Conservation (phyloP, 2,888 invertebrate genomes). For the Polydrusus tereticollis region DNA sequence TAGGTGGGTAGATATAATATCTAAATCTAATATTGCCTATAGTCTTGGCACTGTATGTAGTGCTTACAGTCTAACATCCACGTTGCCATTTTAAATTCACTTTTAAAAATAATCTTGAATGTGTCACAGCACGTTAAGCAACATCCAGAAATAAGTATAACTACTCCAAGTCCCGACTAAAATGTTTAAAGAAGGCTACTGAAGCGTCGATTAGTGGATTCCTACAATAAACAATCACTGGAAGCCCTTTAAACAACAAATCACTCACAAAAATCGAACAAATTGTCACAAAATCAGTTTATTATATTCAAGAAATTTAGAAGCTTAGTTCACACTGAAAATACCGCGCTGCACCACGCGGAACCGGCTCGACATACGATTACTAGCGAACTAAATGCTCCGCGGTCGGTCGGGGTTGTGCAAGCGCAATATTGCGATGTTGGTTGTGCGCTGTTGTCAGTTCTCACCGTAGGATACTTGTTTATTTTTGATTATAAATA, state of each 20-base stretch:
- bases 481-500: slow-evolving; percentile 5
- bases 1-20: not conserved
- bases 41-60: slow-evolving; percentile 1
- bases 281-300: slow-evolving; percentile 11
- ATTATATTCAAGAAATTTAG: not conserved
- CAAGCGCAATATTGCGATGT: slow-evolving; percentile 40
- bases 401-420: slow-evolving; percentile 40
- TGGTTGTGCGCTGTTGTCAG: slow-evolving; percentile 38
- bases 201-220: not conserved
- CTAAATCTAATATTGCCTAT: not conserved
- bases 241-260: not conserved
- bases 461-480: not conserved
- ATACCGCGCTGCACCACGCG: slow-evolving; percentile 12
- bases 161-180: not conserved
- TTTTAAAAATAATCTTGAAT: slow-evolving; percentile 30
- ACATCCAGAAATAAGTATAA: slow-evolving; percentile 20
- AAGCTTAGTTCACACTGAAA: slow-evolving; percentile 21
- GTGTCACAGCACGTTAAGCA: slow-evolving; percentile 4
- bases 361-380: slow-evolving; percentile 25
- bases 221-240: not conserved
- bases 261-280: slow-evolving; percentile 19
- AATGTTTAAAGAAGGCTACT: too few relatives aligned
- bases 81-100: slow-evolving; percentile 27
- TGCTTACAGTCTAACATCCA: not conserved
- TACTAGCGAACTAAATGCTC: slow-evolving; percentile 38